A percentile compares a stretch with the other conserved stretches of the same genome.
Evolutionary conservation across 2,113 vertebrate genomes (phyloP).

Genomic region (Strix aluco): DNA sequence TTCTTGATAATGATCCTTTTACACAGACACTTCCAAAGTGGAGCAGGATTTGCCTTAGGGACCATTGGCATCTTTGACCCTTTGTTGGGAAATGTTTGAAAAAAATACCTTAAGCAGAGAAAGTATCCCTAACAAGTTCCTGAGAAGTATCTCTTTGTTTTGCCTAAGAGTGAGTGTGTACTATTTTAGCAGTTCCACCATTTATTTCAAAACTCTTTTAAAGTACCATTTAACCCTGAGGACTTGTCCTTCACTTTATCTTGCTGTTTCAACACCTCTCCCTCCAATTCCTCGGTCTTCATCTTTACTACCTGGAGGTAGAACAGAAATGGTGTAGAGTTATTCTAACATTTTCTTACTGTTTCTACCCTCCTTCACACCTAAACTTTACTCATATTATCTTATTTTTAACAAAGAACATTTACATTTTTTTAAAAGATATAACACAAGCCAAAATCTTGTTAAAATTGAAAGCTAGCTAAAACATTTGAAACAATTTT

Average conservation of each 20-base stretch:
- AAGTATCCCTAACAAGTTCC: not conserved
- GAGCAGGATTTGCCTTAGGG: constrained; percentile 1
- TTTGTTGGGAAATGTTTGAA: not conserved
- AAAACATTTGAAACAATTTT: not conserved
- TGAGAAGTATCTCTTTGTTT: not conserved
- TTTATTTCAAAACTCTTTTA: not conserved
- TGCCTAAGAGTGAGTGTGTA: not conserved
- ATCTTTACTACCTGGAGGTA: not conserved
- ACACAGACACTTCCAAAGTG: not conserved
- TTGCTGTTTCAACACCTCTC: not conserved
- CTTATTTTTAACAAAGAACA: not conserved
- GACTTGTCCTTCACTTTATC: not conserved
- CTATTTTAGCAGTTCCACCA: not conserved
- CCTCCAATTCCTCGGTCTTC: not conserved
- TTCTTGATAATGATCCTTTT: not conserved
- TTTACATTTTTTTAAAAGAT: not conserved
- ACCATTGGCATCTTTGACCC: not conserved
- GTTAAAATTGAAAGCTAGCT: not conserved
- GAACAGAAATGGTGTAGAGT: not conserved
- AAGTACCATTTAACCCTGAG: not conserved
- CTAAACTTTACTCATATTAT: not conserved
- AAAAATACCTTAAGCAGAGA: not conserved
- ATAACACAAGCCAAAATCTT: not conserved
- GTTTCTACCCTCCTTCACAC: not conserved
- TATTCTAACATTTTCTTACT: not conserved